Base-by-base conservation (phyloP, 2,888 invertebrate genomes). In the Drosophila birchii region DNA sequence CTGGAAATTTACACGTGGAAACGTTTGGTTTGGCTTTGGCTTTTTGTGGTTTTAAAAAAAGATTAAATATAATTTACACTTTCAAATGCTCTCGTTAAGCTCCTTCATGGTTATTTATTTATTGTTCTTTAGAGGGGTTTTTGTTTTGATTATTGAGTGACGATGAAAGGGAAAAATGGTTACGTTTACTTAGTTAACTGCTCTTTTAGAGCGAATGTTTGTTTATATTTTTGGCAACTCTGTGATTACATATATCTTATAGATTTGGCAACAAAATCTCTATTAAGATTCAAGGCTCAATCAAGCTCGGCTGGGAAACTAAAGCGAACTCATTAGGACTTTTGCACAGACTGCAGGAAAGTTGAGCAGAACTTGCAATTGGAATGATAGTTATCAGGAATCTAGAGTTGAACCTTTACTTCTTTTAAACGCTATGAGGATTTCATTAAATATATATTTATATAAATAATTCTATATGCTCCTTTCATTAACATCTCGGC, bases 11-110 rank as follows among this genome's bases (percentile, higher is more conserved):
- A 53, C 58, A 75, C 38, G 54, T 55, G 26, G 16, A 45, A 66
- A 45, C 66, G 55, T 74, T 51, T 43, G 8, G 44, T 49, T 75
- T 51, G 49, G 39, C 64, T 51, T 58, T 29, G 43, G 67, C 43
- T 36, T 47, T 38, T 58, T 39, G 51, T 23, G 23, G 23, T 9
- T 51, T 20, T 23, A 16, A 76, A 76, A 70, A 67, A 43, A 23
- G 69, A 51, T 55, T 38, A 39, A 12, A 34, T 62, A 20, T 70
- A 44, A 53, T 60, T 66, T 55, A 69, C 61, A 79, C 60, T 54
- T 57, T 51, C 41, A 63, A 77, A 78, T 79, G 70, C 66, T 77
- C 32, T 36, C 39, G 41, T 53, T 61, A 75, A 77, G 82, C 77
- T 82, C 56, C 59, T 51, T 71, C 54, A 29, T 39, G 36, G 41